Evolutionary conservation across 2,888 invertebrate genomes (phyloP).

Genomic region (Chrysina gloriosa): DNA sequence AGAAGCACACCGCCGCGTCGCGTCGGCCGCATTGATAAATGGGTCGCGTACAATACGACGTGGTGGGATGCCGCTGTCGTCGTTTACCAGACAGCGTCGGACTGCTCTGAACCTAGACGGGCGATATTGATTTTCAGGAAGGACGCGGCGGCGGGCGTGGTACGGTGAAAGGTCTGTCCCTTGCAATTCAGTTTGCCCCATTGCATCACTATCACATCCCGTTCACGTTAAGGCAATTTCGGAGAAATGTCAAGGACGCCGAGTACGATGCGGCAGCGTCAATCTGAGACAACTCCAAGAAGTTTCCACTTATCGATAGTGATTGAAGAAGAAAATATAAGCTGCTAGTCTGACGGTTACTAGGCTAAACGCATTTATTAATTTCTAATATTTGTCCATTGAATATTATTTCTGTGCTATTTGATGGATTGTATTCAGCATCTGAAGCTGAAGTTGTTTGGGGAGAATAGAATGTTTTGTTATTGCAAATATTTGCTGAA

Average conservation of each 20-base stretch:
- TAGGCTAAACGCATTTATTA: too few relatives aligned
- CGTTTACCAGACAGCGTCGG: neutral
- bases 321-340: too few relatives aligned
- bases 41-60: neutral
- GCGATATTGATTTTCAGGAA: constrained; percentile 52
- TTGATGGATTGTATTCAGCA: too few relatives aligned
- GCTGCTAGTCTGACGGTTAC: too few relatives aligned
- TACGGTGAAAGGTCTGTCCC: constrained; percentile 13
- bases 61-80: neutral
- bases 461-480: too few relatives aligned
- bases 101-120: constrained; percentile 52
- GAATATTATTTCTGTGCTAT: too few relatives aligned
- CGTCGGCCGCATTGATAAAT: neutral
- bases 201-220: neutral
- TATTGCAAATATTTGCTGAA: too few relatives aligned
- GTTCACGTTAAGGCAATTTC: too few relatives aligned
- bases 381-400: too few relatives aligned
- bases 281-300: neutral
- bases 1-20: neutral
- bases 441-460: too few relatives aligned
- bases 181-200: neutral
- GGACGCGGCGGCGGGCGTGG: constrained; percentile 48
- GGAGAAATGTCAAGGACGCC: neutral
- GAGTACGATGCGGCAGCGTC: too few relatives aligned
- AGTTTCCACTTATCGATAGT: too few relatives aligned